Percentiles rank a stretch among this genome's conserved stretches.
phyloP scores from a whole-genome alignment of 2,797 vertebrate genomes.

The Chaunax sp. region DNA sequence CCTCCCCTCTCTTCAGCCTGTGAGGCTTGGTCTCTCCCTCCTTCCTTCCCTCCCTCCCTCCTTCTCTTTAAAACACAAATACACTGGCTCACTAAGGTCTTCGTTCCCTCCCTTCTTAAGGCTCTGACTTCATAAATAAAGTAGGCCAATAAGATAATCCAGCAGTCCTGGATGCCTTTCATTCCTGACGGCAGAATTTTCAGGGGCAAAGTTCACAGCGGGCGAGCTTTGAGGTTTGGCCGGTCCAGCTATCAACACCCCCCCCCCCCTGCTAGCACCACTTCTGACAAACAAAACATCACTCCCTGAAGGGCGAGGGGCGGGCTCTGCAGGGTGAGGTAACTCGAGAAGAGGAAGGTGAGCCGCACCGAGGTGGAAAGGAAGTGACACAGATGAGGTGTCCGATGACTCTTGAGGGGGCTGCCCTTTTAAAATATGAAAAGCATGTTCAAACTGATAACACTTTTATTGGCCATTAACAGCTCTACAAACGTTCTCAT shows the following conservation, averaged over 20 bases:
- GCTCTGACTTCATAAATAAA: conserved; percentile 82
- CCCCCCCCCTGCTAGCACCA: conserved; percentile 36
- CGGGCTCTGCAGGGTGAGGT: conserved; percentile 56
- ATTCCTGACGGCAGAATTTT: conserved; percentile 87
- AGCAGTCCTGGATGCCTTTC: conserved; percentile 84
- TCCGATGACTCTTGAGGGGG: conserved; percentile 60
- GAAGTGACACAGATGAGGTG: conserved; percentile 77
- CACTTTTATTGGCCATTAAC: neutral
- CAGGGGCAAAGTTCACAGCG: conserved; percentile 83
- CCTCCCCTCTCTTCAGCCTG: conserved; percentile 53
- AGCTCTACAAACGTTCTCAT: neutral
- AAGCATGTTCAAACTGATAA: conserved; percentile 14
- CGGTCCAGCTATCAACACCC: conserved; percentile 34
- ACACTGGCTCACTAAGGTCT: conserved; percentile 43
- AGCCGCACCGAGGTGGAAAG: conserved; percentile 71
- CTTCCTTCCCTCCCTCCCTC: conserved; percentile 49
- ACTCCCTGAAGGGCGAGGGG: conserved; percentile 58
- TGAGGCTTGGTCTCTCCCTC: conserved; percentile 57
- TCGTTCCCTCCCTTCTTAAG: conserved; percentile 75
- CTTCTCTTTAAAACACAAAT: conserved; percentile 63
- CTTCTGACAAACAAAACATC: conserved; percentile 58
- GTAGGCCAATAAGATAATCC: conserved; percentile 74
- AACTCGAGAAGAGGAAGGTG: conserved; percentile 79
- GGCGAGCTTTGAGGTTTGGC: conserved; percentile 77
- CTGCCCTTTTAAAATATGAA: conserved; percentile 47